Evolutionary conservation across 2,113 vertebrate genomes (phyloP).

Genomic region (Bufo gargarizans): DNA sequence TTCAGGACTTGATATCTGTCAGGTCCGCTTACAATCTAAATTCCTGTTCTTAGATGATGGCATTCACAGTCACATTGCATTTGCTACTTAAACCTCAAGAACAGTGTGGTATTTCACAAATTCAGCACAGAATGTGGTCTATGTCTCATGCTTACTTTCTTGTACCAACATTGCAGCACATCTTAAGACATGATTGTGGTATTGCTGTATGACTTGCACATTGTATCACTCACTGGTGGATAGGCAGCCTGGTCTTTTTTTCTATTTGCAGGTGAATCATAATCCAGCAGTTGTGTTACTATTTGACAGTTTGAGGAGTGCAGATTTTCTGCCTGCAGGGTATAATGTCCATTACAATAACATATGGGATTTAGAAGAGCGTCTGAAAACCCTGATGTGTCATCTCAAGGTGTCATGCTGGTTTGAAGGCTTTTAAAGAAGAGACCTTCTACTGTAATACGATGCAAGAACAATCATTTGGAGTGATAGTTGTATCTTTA

Average conservation of each 20-base stretch:
- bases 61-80: neutral
- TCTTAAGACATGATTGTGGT: slow-evolving; percentile 7
- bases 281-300: slow-evolving; percentile 18
- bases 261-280: slow-evolving; percentile 37
- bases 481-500: neutral
- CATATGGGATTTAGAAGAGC: slow-evolving; percentile 28
- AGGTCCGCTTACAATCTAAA: slow-evolving; percentile 2
- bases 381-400: slow-evolving; percentile 26
- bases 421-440: slow-evolving; percentile 29
- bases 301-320: slow-evolving; percentile 32
- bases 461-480: slow-evolving; percentile 4
- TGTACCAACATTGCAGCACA: neutral
- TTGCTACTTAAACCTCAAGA: neutral
- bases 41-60: neutral
- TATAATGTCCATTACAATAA: slow-evolving; percentile 56
- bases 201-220: neutral
- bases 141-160: neutral
- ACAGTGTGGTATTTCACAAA: neutral
- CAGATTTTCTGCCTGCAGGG: slow-evolving; percentile 44
- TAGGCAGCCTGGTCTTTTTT: neutral
- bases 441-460: slow-evolving; percentile 9
- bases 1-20: neutral
- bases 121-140: neutral
- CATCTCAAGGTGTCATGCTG: slow-evolving; percentile 34
- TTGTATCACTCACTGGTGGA: neutral